These are phyloP conservation scores for Strigamia maritima DNA, from an alignment of 2,888 invertebrate species.

Conservation along the genomic window DNA sequence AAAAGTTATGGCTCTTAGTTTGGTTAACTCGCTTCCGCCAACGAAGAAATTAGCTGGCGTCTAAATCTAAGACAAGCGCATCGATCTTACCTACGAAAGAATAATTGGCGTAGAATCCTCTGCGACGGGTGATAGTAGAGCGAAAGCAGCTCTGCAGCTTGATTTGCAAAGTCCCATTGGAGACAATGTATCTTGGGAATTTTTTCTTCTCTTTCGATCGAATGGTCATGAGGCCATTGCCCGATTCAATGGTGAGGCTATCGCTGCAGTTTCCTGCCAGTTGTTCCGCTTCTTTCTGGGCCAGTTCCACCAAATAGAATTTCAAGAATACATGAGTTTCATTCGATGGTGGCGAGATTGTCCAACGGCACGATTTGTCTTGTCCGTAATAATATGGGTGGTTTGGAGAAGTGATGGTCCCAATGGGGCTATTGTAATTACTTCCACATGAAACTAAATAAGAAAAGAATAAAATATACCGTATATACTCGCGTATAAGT, in stretches of 20 bases:
- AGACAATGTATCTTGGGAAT: conserved; percentile 46
- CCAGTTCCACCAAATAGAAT: conserved; percentile 46
- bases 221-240: conserved; percentile 42
- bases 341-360: conserved; percentile 44
- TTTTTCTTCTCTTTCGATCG: conserved; percentile 43
- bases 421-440: conserved; percentile 41
- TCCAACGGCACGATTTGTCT: conserved; percentile 46
- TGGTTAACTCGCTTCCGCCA: not conserved
- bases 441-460: conserved; percentile 43
- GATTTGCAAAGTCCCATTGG: conserved; percentile 45
- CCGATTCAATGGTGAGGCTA: conserved; percentile 43
- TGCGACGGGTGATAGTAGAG: conserved; percentile 45
- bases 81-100: conserved; percentile 44
- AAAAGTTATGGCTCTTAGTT: not conserved
- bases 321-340: conserved; percentile 45
- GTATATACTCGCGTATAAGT: too few relatives aligned
- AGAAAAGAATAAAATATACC: too few relatives aligned
- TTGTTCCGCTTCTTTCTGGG: conserved; percentile 43
- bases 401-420: conserved; percentile 44
- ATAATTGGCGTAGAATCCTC: conserved; percentile 46
- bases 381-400: conserved; percentile 47
- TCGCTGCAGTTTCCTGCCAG: conserved; percentile 44
- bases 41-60: not conserved
- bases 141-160: conserved; percentile 46
- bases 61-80: not conserved